Base-by-base conservation (phyloP, 2,888 invertebrate species). In the Cremastinae sp. region DNA sequence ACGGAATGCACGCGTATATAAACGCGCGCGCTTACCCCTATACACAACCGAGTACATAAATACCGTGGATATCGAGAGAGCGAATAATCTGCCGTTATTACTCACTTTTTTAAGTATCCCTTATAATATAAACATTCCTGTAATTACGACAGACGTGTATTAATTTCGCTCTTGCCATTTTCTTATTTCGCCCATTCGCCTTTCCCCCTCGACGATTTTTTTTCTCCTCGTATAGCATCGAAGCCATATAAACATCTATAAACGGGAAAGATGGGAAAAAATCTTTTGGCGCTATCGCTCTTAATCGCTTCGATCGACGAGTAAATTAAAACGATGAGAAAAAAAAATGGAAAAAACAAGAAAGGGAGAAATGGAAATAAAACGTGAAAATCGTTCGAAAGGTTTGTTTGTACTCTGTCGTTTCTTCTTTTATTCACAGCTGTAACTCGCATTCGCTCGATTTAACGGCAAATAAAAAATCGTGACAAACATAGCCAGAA, bases 381-480 rank as follows among this genome's bases (percentile, higher is more conserved):
- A n/a, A n/a, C n/a, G n/a, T n/a, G n/a, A n/a, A n/a, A n/a, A n/a
- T n/a, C n/a, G n/a, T n/a, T n/a, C n/a, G n/a, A n/a, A n/a, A n/a
- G n/a, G n/a, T n/a, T n/a, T n/a, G n/a, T n/a, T n/a, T n/a, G n/a
- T n/a, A n/a, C n/a, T 59, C 28, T 49, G 20, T 49, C 20, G 28
- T 54, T 22, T 51, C 9, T 36, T 14, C 20, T 10, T 8, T 28
- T 41, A 7, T 18, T 18, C 49, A n/a, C n/a, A n/a, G n/a, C n/a
- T n/a, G n/a, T 51, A 34, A 51, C 41, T 36, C 41, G 8, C 38
- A 36, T 34, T 10, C 10, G 36, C 62, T 62, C 61, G 34, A 72
- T 68, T 66, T 34, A 54, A 56, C 36, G 22, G 61, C 56, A 72
- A 71, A 72, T 54, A 56, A 72, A 75, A 75, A 75, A 66, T 38